A percentile compares a stretch with the other conserved stretches of the same genome.
These are phyloP conservation scores for Cotesia chilonis DNA, from an alignment of 1,140 invertebrate species.

Conservation along the genomic window DNA sequence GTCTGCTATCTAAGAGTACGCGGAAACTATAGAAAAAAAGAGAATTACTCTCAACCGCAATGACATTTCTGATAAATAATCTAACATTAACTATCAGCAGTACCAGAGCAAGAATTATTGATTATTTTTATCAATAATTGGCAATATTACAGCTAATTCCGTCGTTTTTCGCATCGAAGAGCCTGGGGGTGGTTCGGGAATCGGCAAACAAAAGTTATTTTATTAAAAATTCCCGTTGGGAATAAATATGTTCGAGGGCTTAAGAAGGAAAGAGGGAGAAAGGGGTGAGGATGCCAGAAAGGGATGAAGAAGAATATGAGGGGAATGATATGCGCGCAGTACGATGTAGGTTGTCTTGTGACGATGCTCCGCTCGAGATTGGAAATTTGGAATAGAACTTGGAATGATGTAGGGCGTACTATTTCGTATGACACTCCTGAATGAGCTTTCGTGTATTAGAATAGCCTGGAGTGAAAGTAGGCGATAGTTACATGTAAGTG, in stretches of 20 bases:
- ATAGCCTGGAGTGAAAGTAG: conserved; percentile 42
- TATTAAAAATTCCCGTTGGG: background rate
- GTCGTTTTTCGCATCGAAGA: too few relatives aligned
- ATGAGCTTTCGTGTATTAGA: conserved; percentile 54
- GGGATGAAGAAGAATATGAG: conserved; percentile 19
- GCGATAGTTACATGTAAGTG: background rate
- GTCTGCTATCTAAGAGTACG: conserved; percentile 45
- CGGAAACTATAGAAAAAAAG: background rate
- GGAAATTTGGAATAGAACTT: conserved; percentile 54
- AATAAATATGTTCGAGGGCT: background rate
- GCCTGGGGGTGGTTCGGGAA: too few relatives aligned
- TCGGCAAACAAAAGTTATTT: background rate
- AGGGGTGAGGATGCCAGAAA: too few relatives aligned
- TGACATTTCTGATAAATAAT: background rate
- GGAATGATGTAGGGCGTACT: conserved; percentile 53
- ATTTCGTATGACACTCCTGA: conserved; percentile 55
- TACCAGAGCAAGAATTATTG: too few relatives aligned
- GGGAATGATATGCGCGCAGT: conserved; percentile 29
- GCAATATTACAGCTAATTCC: too few relatives aligned
- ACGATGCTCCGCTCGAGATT: conserved; percentile 47
- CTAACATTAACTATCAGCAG: too few relatives aligned
- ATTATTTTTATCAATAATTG: too few relatives aligned
- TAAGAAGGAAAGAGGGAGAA: background rate
- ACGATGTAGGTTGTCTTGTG: conserved; percentile 35
- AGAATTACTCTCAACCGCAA: background rate